phyloP scores from a whole-genome alignment of 2,888 invertebrate species.

The Leptopilina syphax region DNA sequence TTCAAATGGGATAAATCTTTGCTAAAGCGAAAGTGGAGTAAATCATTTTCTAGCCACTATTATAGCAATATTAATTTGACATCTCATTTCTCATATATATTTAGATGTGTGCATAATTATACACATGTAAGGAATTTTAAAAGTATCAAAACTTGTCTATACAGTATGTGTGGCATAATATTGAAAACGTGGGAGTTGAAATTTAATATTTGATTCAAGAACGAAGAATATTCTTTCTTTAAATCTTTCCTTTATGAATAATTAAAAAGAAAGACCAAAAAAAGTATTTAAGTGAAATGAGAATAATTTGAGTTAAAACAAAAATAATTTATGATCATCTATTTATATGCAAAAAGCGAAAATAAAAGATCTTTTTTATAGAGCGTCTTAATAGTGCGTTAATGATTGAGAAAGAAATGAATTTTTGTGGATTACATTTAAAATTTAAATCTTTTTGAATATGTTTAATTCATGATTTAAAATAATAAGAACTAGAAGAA shows the following conservation, averaged over 20 bases:
- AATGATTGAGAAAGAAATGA: no score
- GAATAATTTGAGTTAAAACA: background rate
- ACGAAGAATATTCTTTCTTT: background rate
- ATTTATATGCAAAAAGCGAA: no score
- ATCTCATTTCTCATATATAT: conserved; percentile 1
- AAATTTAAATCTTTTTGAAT: no score
- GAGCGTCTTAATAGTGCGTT: no score
- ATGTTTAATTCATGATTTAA: no score
- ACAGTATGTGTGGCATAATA: no score
- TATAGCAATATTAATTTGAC: conserved; percentile 12
- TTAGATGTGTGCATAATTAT: no score
- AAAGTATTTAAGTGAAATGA: background rate
- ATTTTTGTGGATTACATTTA: no score
- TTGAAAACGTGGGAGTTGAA: background rate
- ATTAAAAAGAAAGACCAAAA: no score
- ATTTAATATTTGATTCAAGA: background rate
- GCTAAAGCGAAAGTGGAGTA: conserved; percentile 19
- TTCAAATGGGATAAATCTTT: conserved; percentile 5
- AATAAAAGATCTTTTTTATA: no score
- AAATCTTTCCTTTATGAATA: background rate
- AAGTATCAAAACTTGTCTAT: background rate
- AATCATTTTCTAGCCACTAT: background rate
- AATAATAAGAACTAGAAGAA: no score
- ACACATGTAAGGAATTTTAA: background rate
- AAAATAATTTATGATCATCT: background rate